Conservation (phyloP, 2,113 vertebrate genomes). For the Fulmarus glacialis region DNA sequence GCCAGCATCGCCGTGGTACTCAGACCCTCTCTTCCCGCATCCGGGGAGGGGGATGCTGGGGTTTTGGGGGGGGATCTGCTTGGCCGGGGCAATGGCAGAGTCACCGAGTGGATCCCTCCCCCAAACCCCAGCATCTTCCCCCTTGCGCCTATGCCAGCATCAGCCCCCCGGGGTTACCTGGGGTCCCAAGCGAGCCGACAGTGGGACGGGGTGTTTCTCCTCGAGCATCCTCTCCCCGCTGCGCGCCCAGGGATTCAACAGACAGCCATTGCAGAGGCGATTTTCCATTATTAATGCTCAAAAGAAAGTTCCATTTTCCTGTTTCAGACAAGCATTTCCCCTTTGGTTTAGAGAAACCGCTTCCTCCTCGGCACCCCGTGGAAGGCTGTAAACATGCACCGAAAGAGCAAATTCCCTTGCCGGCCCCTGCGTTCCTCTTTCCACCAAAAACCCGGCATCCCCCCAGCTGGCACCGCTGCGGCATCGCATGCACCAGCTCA, state of each 20-base stretch:
- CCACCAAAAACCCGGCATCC: background rate
- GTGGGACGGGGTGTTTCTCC: background rate
- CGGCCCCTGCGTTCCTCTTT: background rate
- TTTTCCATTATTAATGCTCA: slow-evolving; percentile 35
- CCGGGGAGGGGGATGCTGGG: background rate
- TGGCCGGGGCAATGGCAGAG: too few relatives aligned
- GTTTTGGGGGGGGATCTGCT: background rate
- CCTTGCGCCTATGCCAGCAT: background rate
- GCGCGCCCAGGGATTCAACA: background rate
- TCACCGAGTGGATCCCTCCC: background rate
- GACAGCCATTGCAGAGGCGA: background rate
- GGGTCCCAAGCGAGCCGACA: accelerated
- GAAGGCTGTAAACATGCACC: slow-evolving; percentile 66
- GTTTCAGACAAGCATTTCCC: slow-evolving; percentile 85
- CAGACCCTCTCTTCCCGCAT: background rate
- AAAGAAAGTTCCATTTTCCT: slow-evolving; percentile 81
- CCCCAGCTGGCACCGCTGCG: background rate
- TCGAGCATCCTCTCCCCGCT: background rate
- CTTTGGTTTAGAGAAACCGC: slow-evolving; percentile 77
- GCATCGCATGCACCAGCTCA: background rate
- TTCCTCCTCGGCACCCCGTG: slow-evolving; percentile 74
- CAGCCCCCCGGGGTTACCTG: background rate
- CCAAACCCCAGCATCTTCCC: background rate
- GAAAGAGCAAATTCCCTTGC: background rate
- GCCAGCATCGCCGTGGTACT: background rate